Evolutionary conservation across 1,140 invertebrate genomes (phyloP).

Genomic region (Drosophila neocordata): DNA sequence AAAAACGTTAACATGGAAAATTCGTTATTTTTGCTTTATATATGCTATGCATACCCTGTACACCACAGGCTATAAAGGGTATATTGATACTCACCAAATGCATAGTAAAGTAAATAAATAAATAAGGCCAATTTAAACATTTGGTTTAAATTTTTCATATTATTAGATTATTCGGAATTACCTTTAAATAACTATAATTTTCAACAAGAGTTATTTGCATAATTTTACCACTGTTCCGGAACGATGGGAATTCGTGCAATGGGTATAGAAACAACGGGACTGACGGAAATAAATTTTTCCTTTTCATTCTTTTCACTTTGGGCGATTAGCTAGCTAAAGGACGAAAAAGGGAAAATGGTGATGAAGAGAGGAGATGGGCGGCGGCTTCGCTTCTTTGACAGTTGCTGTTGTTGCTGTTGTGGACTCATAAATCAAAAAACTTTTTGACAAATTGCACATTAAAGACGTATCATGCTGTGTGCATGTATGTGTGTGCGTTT

Average conservation of each 20-base stretch:
- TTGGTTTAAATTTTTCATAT: too few species aligned
- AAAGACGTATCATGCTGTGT: constrained; percentile 53
- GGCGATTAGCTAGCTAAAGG: not conserved
- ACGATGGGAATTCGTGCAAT: not conserved
- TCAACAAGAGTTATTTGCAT: too few species aligned
- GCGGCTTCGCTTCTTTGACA: constrained; percentile 43
- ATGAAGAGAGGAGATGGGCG: not conserved
- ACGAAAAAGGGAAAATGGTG: constrained; percentile 16
- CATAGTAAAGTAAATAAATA: too few species aligned
- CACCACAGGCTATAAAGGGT: not conserved
- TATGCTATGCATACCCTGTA: not conserved
- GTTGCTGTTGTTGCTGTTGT: constrained; percentile 28
- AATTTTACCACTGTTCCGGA: not conserved
- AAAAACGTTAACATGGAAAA: constrained; percentile 46
- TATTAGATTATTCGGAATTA: too few species aligned
- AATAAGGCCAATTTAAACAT: too few species aligned
- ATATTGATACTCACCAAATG: not conserved
- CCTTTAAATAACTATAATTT: too few species aligned
- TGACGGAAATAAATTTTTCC: not conserved
- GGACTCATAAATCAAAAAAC: constrained; percentile 76
- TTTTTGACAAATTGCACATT: constrained; percentile 81
- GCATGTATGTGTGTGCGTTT: constrained; percentile 19
- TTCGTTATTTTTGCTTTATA: constrained; percentile 12
- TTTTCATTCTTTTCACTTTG: constrained; percentile 42
- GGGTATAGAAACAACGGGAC: constrained; percentile 1